Percentiles rank a stretch among this genome's conserved stretches.
These are phyloP conservation scores for Rattus norvegicus DNA, from an alignment of 2,113 vertebrate genomes.

Conservation along the genomic window GRCr8 NC_086029.1:61676501-61677000, in stretches of 20 bases:
- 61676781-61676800: not conserved
- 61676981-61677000: not conserved
- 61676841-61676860: not conserved
- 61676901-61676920: not conserved
- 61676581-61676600: not conserved
- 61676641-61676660: not conserved
- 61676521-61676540: not conserved
- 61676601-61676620: not conserved
- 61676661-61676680: not conserved
- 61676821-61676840: not conserved
- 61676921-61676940: not conserved
- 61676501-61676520: not conserved
- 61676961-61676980: not conserved
- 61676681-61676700: not conserved
- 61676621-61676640: not conserved
- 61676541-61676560: not conserved
- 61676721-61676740: not conserved
- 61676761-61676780: not conserved
- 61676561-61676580: not conserved
- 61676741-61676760: not conserved
- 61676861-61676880: too few relatives aligned
- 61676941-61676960: not conserved
- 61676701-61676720: not conserved
- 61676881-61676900: not conserved
- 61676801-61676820: not conserved